phyloP scores from a whole-genome alignment of 2,113 vertebrate species.

The Indicator indicator region DNA sequence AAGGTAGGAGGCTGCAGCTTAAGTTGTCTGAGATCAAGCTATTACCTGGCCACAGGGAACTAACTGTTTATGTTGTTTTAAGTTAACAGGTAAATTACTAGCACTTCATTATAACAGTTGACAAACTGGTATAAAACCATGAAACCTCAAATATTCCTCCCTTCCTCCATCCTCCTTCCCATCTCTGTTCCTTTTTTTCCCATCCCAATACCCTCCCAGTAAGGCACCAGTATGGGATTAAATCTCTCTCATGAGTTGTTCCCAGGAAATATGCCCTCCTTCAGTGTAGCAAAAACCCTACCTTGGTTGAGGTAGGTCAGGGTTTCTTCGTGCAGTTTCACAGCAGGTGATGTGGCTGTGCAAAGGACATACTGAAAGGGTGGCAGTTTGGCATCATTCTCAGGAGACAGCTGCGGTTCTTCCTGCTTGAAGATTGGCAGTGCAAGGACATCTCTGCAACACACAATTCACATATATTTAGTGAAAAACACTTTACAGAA shows the following conservation, averaged over 20 bases:
- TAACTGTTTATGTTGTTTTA: background rate
- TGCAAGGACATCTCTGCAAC: conserved; percentile 89
- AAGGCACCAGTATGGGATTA: background rate
- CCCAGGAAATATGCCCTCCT: background rate
- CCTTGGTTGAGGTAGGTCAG: conserved; percentile 98
- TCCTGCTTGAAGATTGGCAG: conserved; percentile 90
- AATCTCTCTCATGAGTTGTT: background rate
- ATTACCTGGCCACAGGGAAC: background rate
- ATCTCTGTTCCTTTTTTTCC: background rate
- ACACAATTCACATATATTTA: background rate
- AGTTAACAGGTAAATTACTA: background rate
- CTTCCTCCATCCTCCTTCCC: background rate
- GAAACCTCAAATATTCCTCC: background rate
- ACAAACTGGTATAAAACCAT: background rate
- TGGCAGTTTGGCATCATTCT: conserved; percentile 75
- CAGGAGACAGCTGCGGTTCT: conserved; percentile 82
- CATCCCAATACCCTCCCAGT: background rate
- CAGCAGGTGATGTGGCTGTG: conserved; percentile 90
- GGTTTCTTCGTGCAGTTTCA: conserved; percentile 90
- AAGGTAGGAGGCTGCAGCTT: background rate
- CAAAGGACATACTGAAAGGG: conserved; percentile 90
- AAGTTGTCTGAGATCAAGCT: background rate
- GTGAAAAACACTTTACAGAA: background rate
- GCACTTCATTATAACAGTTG: background rate
- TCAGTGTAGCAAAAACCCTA: conserved; percentile 55